Conservation (phyloP, 2,888 invertebrate species). For the Drosophila aldrichi region DNA sequence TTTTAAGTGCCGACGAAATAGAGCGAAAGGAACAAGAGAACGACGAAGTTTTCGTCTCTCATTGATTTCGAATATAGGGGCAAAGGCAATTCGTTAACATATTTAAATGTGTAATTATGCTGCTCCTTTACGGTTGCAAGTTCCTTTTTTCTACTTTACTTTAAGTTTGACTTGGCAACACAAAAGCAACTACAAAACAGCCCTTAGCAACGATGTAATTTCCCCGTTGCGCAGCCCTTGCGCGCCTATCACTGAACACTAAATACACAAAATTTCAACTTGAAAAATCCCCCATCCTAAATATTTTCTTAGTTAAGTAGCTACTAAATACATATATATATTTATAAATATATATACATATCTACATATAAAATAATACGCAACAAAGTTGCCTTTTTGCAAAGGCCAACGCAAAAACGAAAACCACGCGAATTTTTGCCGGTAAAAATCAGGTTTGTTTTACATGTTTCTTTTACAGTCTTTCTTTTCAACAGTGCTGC, state of each 20-base stretch:
- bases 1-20: constrained; percentile 45
- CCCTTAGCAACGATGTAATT: constrained; percentile 72
- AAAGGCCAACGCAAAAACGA: constrained; percentile 44
- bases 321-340: constrained; percentile 28
- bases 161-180: constrained; percentile 63
- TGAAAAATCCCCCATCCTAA: constrained; percentile 41
- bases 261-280: constrained; percentile 74
- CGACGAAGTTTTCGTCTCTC: constrained; percentile 15
- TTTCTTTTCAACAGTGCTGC: constrained; percentile 54
- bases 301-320: constrained; percentile 25
- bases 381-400: constrained; percentile 45
- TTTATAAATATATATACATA: background rate
- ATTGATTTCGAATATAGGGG: constrained; percentile 45
- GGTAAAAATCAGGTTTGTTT: constrained; percentile 82
- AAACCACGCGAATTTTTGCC: constrained; percentile 80
- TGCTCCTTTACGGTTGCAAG: constrained; percentile 11
- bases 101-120: constrained; percentile 55
- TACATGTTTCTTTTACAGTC: constrained; percentile 64
- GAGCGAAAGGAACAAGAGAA: constrained; percentile 29
- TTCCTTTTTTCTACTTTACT: constrained; percentile 29
- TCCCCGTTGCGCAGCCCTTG: constrained; percentile 62
- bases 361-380: constrained; percentile 50
- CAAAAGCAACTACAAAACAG: constrained; percentile 68
- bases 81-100: constrained; percentile 28
- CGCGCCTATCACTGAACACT: constrained; percentile 53